A percentile compares a stretch with the other conserved stretches of the same genome.
These are phyloP conservation scores for Nomada ruficornis DNA, from an alignment of 2,888 invertebrate genomes.

Conservation along the genomic window DNA sequence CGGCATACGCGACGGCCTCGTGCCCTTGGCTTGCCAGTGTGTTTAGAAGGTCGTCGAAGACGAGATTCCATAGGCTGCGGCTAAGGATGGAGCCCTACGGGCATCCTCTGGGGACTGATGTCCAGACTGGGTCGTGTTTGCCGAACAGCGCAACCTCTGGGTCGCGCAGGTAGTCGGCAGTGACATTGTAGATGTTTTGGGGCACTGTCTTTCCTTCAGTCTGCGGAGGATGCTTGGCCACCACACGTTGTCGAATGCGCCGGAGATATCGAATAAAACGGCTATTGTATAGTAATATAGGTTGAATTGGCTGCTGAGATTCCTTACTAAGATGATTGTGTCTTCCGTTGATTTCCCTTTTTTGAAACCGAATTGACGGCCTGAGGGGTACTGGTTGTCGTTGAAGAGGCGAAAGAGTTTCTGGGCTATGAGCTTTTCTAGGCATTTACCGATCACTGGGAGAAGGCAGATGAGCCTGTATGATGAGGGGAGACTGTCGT, in stretches of 20 bases:
- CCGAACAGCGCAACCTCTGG: neutral
- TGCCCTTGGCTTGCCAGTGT: neutral
- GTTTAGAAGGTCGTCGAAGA: neutral
- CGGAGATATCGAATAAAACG: neutral
- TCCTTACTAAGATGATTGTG: neutral
- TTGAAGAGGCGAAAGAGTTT: neutral
- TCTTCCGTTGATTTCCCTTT: neutral
- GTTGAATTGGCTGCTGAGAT: neutral
- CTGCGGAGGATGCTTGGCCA: neutral
- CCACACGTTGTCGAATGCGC: neutral
- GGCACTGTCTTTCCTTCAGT: neutral
- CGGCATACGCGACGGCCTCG: neutral
- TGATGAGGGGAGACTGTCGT: too few species aligned
- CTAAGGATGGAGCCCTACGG: conserved; percentile 19
- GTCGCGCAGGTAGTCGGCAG: neutral
- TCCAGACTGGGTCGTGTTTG: neutral
- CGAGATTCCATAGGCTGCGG: neutral
- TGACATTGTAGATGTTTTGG: neutral
- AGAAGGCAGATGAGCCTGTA: too few species aligned
- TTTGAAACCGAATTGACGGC: neutral
- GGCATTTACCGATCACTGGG: neutral
- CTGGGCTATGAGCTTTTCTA: neutral
- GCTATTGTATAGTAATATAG: neutral
- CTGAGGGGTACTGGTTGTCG: neutral
- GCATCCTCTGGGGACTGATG: conserved; percentile 1